These are phyloP conservation scores for Eupelmus urozonus DNA, from an alignment of 2,888 invertebrate genomes.

Conservation along the genomic window DNA sequence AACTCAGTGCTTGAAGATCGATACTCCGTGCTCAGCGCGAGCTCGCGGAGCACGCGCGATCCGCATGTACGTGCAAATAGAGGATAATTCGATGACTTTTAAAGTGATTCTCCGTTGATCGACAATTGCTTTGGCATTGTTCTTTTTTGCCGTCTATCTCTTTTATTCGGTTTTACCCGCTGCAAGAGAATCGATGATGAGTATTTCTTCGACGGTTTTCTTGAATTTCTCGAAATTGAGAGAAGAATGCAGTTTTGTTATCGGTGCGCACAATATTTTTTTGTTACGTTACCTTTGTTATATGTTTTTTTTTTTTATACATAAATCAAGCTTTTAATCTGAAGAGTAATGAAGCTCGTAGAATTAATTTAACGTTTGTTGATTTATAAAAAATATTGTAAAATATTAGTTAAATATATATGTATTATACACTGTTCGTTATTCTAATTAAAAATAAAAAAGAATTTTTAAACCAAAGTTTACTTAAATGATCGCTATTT, in stretches of 20 bases:
- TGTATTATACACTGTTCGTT: constrained; percentile 26
- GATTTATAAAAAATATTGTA: constrained; percentile 3
- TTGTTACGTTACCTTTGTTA: background rate
- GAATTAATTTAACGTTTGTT: constrained; percentile 15
- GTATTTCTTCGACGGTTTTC: too few species aligned
- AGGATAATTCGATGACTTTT: constrained; percentile 1
- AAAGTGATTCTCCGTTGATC: background rate
- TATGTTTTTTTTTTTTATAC: background rate
- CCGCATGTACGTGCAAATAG: background rate
- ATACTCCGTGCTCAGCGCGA: background rate
- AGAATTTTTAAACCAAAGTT: constrained; percentile 48
- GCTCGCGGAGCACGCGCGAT: too few species aligned
- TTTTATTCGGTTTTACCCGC: background rate
- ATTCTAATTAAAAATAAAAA: constrained; percentile 15
- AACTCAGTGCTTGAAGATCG: constrained; percentile 25
- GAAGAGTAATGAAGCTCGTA: background rate
- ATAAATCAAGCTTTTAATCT: background rate
- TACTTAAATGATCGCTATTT: constrained; percentile 43
- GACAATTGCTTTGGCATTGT: background rate
- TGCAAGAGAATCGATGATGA: background rate
- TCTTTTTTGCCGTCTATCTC: background rate
- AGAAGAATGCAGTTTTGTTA: background rate
- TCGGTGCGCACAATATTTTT: background rate
- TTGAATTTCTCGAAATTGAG: too few species aligned
- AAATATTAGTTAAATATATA: constrained; percentile 21